phyloP scores from a whole-genome alignment of 2,888 invertebrate genomes.

The Pycnomerus fuliginosus region DNA sequence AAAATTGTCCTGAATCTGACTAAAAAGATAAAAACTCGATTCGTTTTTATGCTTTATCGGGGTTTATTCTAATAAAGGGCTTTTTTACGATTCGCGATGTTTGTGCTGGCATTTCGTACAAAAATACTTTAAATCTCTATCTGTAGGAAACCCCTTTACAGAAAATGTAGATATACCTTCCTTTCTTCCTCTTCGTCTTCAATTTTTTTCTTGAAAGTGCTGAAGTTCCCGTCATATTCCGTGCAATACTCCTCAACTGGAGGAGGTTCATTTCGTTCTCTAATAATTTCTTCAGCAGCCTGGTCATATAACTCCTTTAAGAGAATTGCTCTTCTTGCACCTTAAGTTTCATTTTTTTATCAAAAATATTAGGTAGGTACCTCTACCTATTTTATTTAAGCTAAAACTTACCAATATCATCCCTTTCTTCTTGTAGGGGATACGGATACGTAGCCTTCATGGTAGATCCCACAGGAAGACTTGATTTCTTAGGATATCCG shows the following conservation, averaged over 20 bases:
- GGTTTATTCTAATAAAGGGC: neutral
- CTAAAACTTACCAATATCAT: conserved; percentile 9
- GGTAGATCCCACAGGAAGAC: conserved; percentile 33
- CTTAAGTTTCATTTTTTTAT: too few species aligned
- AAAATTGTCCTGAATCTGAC: too few species aligned
- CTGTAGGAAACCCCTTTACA: neutral
- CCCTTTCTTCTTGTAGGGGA: conserved; percentile 29
- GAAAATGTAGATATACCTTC: conserved; percentile 7
- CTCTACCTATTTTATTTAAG: too few species aligned
- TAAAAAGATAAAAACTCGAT: too few species aligned
- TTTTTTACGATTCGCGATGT: too few species aligned
- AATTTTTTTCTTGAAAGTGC: conserved; percentile 27
- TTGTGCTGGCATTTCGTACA: neutral
- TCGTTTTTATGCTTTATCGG: neutral
- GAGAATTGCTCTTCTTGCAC: conserved; percentile 35
- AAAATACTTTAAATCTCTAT: neutral
- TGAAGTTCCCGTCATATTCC: conserved; percentile 43
- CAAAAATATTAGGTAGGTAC: too few species aligned
- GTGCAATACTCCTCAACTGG: conserved; percentile 44
- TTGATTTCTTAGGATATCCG: conserved; percentile 28
- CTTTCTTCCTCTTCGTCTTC: conserved; percentile 30
- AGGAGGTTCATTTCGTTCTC: conserved; percentile 34
- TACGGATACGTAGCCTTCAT: conserved; percentile 41
- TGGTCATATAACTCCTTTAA: conserved; percentile 39
- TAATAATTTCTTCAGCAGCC: conserved; percentile 40